A percentile compares a stretch with the other conserved stretches of the same genome.
Evolutionary conservation across 2,797 vertebrate species (phyloP).

Genomic region (Cyprinella venusta): DNA sequence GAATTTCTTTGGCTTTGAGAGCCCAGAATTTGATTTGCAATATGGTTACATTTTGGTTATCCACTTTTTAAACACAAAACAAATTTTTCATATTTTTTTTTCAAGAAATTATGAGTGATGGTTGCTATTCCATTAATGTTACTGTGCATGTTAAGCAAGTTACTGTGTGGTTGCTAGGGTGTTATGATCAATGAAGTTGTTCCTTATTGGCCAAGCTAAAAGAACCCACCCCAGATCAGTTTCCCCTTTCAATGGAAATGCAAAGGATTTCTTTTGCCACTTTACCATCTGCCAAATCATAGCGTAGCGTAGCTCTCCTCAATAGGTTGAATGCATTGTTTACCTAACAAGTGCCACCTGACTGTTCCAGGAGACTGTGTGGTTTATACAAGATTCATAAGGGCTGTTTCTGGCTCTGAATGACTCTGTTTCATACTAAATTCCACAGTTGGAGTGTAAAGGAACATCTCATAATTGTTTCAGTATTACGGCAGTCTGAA

Average conservation of each 20-base stretch:
- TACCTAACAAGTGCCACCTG: neutral
- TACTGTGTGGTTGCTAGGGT: neutral
- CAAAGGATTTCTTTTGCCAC: neutral
- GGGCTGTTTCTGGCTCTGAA: neutral
- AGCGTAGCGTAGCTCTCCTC: neutral
- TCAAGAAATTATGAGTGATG: no score
- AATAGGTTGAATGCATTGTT: neutral
- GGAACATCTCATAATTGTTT: slow-evolving; percentile 43
- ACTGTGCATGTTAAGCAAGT: neutral
- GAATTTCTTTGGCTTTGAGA: slow-evolving; percentile 12
- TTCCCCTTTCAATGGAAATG: neutral
- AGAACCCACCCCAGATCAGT: neutral
- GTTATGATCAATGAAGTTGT: neutral
- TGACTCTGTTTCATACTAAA: slow-evolving; percentile 40
- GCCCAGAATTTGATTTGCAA: slow-evolving; percentile 1
- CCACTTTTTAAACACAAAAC: neutral
- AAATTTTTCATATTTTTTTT: no score
- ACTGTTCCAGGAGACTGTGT: neutral
- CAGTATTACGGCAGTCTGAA: slow-evolving; percentile 33
- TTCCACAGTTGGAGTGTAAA: slow-evolving; percentile 31
- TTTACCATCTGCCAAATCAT: neutral
- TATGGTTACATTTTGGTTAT: slow-evolving; percentile 20
- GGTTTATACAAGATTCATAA: slow-evolving; percentile 7
- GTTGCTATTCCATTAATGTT: neutral
- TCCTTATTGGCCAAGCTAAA: neutral